phyloP scores from a whole-genome alignment of 2,797 vertebrate species.

The Catharus ustulatus region DNA sequence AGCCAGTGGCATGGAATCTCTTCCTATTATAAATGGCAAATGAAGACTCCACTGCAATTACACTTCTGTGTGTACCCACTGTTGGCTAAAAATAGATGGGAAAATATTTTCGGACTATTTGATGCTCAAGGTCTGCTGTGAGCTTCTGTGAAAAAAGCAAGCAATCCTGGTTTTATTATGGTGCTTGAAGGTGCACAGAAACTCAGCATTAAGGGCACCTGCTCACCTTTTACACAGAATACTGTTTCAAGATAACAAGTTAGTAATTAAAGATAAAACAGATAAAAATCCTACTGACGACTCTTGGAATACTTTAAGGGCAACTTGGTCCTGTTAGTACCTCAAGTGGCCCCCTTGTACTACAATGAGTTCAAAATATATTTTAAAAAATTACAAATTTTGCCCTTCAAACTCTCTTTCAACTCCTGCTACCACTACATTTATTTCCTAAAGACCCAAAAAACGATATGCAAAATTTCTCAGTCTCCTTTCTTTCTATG shows the following conservation, averaged over 20 bases:
- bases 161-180: not conserved
- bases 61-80: not conserved
- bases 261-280: not conserved
- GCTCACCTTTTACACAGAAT: not conserved
- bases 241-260: not conserved
- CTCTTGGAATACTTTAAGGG: not conserved
- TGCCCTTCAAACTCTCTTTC: not conserved
- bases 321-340: not conserved
- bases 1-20: not conserved
- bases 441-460: not conserved
- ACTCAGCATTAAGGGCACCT: not conserved
- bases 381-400: not conserved
- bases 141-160: not conserved
- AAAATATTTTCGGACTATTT: conserved; percentile 35
- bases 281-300: not conserved
- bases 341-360: not conserved
- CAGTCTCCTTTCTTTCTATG: not conserved
- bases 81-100: conserved; percentile 37
- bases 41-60: conserved; percentile 9
- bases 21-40: not conserved
- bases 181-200: not conserved
- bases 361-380: not conserved
- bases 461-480: not conserved
- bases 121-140: not conserved
- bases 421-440: not conserved